Percentiles rank a stretch among this genome's conserved stretches.
Evolutionary conservation across 2,888 invertebrate species (phyloP).

Genomic region (Sisyra nigra): DNA sequence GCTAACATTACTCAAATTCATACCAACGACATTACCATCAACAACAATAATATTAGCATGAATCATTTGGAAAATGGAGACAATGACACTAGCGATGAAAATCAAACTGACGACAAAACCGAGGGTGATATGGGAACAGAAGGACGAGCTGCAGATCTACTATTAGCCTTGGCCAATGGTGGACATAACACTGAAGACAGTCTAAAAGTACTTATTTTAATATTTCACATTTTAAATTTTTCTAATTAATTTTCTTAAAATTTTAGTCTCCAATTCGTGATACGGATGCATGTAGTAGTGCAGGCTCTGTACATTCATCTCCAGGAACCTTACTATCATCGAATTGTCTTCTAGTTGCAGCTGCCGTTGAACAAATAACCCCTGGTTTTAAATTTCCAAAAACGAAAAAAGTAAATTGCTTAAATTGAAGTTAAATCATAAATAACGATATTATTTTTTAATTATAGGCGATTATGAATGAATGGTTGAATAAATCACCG

Average conservation of each 20-base stretch:
- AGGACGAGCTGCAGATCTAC: constrained; percentile 32
- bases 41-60: constrained; percentile 5
- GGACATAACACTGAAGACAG: constrained; percentile 12
- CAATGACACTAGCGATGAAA: not conserved
- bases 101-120: not conserved
- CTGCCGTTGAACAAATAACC: constrained; percentile 67
- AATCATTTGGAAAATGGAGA: not conserved
- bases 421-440: not conserved
- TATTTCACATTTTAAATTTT: not conserved
- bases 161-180: constrained; percentile 37
- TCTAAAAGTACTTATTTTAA: constrained; percentile 10
- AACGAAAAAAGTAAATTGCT: constrained; percentile 55
- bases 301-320: constrained; percentile 33
- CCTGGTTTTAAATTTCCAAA: constrained; percentile 81
- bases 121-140: constrained; percentile 2
- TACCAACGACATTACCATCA: constrained; percentile 11
- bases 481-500: constrained; percentile 72
- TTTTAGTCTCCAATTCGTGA: constrained; percentile 18
- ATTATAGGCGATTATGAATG: constrained; percentile 58
- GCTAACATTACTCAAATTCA: constrained; percentile 15
- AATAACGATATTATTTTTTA: not conserved
- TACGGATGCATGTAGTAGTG: constrained; percentile 24
- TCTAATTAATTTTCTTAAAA: constrained; percentile 6
- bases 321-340: constrained; percentile 52
- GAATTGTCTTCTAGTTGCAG: constrained; percentile 66